Conservation (phyloP, 1,140 invertebrate genomes). For the Bombyx mori region ASM3026992v2 NC_085129.1:4247501-4248000, state of each 20-base stretch:
- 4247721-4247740: slow-evolving; percentile 32
- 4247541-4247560: slow-evolving; percentile 70
- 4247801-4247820: slow-evolving; percentile 17
- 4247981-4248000: too few species aligned
- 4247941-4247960: too few species aligned
- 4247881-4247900: too few species aligned
- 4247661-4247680: slow-evolving; percentile 45
- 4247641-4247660: slow-evolving; percentile 65
- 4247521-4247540: slow-evolving; percentile 56
- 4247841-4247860: slow-evolving; percentile 28
- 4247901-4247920: too few species aligned
- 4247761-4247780: slow-evolving; percentile 37
- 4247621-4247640: slow-evolving; percentile 47
- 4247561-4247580: slow-evolving; percentile 54
- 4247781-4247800: slow-evolving; percentile 42
- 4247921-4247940: too few species aligned
- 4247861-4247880: slow-evolving; percentile 11
- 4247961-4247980: too few species aligned
- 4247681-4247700: slow-evolving; percentile 62
- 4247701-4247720: slow-evolving; percentile 45
- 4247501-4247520: slow-evolving; percentile 48
- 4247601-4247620: slow-evolving; percentile 49
- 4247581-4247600: slow-evolving; percentile 68
- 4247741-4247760: not conserved
- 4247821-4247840: slow-evolving; percentile 27